Evolutionary conservation across 2,888 invertebrate genomes (phyloP).

Genomic region (Cephus rjabovi): DNA sequence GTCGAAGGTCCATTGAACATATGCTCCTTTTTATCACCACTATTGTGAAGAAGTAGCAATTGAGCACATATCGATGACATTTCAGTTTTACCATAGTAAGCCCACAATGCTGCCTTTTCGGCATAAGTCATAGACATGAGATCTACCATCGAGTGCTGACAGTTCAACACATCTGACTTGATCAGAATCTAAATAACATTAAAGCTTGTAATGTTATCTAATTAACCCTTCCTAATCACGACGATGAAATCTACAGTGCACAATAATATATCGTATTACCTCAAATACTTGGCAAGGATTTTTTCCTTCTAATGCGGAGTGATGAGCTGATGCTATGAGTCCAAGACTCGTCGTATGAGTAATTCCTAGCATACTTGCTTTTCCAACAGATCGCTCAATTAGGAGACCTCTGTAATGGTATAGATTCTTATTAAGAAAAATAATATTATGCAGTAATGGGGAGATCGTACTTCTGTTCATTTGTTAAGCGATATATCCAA

Average conservation of each 20-base stretch:
- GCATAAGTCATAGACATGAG: constrained; percentile 84
- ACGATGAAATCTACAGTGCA: neutral
- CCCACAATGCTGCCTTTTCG: constrained; percentile 88
- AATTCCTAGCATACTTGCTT: constrained; percentile 76
- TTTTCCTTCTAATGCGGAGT: constrained; percentile 77
- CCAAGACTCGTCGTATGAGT: constrained; percentile 80
- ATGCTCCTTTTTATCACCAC: constrained; percentile 70
- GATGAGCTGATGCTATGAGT: constrained; percentile 82
- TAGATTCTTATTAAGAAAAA: neutral
- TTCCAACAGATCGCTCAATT: constrained; percentile 77
- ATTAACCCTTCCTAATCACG: neutral
- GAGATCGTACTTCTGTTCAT: constrained; percentile 55
- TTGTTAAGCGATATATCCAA: constrained; percentile 79
- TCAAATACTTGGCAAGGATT: constrained; percentile 77
- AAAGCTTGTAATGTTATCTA: neutral
- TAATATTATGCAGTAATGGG: neutral
- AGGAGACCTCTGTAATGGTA: constrained; percentile 68
- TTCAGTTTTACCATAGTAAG: constrained; percentile 88
- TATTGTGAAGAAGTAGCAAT: constrained; percentile 80
- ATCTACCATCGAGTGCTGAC: constrained; percentile 85
- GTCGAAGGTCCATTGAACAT: constrained; percentile 77
- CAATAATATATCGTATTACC: constrained; percentile 57
- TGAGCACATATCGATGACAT: constrained; percentile 86
- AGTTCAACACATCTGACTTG: constrained; percentile 88
- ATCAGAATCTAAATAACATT: constrained; percentile 74